phyloP scores from a whole-genome alignment of 2,113 vertebrate species.

The Ciconia boyciana region DNA sequence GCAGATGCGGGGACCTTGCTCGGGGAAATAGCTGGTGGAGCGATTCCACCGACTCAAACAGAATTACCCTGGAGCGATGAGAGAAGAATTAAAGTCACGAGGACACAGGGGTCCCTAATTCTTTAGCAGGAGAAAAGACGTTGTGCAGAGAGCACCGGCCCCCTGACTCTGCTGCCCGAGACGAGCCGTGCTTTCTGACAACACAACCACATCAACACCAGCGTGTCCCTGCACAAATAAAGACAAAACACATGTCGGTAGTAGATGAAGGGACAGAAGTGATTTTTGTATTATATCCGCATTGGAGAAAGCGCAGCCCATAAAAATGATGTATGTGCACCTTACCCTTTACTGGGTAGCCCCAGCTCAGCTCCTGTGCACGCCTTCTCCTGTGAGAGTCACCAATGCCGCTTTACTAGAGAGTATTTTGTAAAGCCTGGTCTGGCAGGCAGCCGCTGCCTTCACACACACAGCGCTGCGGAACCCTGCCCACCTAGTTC shows the following conservation, averaged over 20 bases:
- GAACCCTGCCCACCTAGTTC: not conserved
- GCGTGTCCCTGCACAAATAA: not conserved
- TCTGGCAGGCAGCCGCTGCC: not conserved
- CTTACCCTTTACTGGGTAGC: not conserved
- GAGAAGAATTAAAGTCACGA: not conserved
- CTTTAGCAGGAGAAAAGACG: fast-evolving
- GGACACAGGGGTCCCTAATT: not conserved
- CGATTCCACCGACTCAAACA: not conserved
- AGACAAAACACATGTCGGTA: no score
- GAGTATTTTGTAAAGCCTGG: not conserved
- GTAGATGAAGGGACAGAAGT: not conserved
- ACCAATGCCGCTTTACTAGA: no score
- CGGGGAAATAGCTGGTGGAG: fast-evolving
- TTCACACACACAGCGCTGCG: fast-evolving
- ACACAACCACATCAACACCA: not conserved
- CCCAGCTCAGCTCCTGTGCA: not conserved
- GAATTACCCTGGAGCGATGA: not conserved
- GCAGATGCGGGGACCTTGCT: not conserved
- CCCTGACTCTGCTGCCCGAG: not conserved
- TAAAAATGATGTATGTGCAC: fast-evolving
- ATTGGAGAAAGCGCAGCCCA: not conserved
- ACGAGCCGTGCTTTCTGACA: not conserved
- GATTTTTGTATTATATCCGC: not conserved
- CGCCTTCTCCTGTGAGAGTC: fast-evolving
- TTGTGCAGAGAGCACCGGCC: not conserved